Percentiles rank a stretch among this genome's conserved stretches.
phyloP scores from a whole-genome alignment of 2,113 vertebrate genomes.

The Poeciliopsis retropinna region DNA sequence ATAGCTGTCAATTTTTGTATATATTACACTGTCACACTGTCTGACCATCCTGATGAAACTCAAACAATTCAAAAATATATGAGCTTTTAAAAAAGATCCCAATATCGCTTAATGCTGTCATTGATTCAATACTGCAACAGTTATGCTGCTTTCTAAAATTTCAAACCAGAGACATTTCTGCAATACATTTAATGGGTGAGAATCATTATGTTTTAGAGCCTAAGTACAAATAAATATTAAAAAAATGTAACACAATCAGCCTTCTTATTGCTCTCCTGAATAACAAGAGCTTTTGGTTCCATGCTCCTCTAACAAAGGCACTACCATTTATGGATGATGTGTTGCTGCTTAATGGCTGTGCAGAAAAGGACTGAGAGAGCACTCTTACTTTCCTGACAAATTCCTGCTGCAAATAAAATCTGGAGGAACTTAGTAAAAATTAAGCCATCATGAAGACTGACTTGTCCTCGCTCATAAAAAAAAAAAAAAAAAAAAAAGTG shows the following conservation, averaged over 20 bases:
- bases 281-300: too few relatives aligned
- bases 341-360: background rate
- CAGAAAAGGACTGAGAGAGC: background rate
- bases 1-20: conserved; percentile 26
- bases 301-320: too few relatives aligned
- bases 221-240: too few relatives aligned
- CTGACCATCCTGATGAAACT: background rate
- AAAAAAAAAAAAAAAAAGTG: too few relatives aligned
- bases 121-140: background rate
- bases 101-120: background rate
- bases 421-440: background rate
- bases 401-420: background rate
- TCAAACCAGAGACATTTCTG: too few relatives aligned
- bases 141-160: too few relatives aligned
- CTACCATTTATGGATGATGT: background rate
- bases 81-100: background rate
- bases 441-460: too few relatives aligned
- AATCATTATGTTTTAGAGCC: too few relatives aligned
- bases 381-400: background rate
- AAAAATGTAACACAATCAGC: too few relatives aligned
- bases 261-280: too few relatives aligned
- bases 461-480: too few relatives aligned
- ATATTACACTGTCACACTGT: conserved; percentile 8
- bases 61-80: background rate
- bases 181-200: too few relatives aligned